Evolutionary conservation across 2,113 vertebrate genomes (phyloP), one percentile per base, ranked within the genome.

Genomic region (Microtus pennsylvanicus): DNA sequence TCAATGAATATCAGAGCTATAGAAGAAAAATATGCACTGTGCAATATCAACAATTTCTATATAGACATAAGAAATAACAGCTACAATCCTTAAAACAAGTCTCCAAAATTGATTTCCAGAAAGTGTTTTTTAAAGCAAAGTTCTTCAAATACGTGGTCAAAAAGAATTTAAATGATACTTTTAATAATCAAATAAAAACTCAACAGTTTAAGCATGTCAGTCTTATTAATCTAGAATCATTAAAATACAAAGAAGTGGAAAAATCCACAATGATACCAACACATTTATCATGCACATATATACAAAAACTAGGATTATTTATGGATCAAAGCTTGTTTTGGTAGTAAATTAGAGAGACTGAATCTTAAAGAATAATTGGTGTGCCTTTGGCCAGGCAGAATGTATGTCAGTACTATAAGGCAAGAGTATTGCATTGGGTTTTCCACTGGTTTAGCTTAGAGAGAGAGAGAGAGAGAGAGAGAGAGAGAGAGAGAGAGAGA

Each of bases 111-210:
- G 26, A 74, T 42, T 83, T 42, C 86, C 45, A 77, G 47, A 58
- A 85, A 81, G 33, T 4, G 13, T 63, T 67, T 85, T 76, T 47
- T 13, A 30, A 80, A 38, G 9, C 9, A 76, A 35, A 95, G 21
- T 93, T 61, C 26, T 52, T 76, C 50, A 85, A 0, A 80, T n/a
- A 67, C 24, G n/a, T 33, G 38, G 1, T n/a, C 58, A 94, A 83
- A 78, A 17, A 82, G 21, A 52, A 89, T 87, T 78, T 91, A 86
- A 86, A 96, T 77, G 45, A 30, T 65, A 92, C 0, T 21, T 75
- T 69, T 91, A 38, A 58, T 58, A 80, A 3, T 70, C 24, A 45
- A 86, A 74, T 12, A 45, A 80, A 86, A 90, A 61, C 38, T 12
- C 1, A 65, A 30, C 19, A 52, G 33, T 74, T 90, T 89, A 87